Base-by-base conservation (phyloP, 2,888 invertebrate species). In the Dolichomitus sp. region DNA sequence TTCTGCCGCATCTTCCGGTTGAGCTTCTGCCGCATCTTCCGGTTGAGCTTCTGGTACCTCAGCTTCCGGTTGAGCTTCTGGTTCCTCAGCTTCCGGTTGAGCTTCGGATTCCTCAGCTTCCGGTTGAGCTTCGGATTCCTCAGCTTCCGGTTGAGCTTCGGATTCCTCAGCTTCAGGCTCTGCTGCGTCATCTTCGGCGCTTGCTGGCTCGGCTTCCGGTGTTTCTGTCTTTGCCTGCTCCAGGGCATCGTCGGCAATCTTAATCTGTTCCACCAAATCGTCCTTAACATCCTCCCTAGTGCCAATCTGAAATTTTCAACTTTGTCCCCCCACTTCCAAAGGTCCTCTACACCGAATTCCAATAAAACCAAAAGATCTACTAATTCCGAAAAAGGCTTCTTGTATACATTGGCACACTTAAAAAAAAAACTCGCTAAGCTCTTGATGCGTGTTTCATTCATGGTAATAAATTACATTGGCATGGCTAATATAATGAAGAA, bases 251-350 rank as follows among this genome's bases (percentile, higher is more conserved):
- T 87, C 88, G 48, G 86, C 87, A 83, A 86, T 90, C 81, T 86
- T 89, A 69, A 88, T 91, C 91, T 89, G 87, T 88, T 90, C 87
- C 83, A 85, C 84, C 84, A 87, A 89, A 88, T 87, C 83, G 82
- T 83, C 84, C 82, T 83, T 88, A 73, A 85, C 84, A 81, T 88
- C 81, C 61, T 72, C 85, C 33, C 66, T 80, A 77, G 79, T 63
- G 73, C 81, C 77, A 52, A 84, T 69, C 87, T 88, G 86, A 78
- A 88, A 88, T 80, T 70, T 85, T 66, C 73, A 78, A 83, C 66
- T 69, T 81, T 83, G 65, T 83, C 74, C 80, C 74, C 77, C 80
- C 77, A 59, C 27, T 68, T 57, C 61, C 70, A 72, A 54, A 80
- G 52, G 27, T 70, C 54, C 65, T 85, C 82, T 52, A 86, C 80